Percentiles rank a stretch among this genome's conserved stretches.
phyloP scores from a whole-genome alignment of 2,113 vertebrate species.

The Bubo bubo region DNA sequence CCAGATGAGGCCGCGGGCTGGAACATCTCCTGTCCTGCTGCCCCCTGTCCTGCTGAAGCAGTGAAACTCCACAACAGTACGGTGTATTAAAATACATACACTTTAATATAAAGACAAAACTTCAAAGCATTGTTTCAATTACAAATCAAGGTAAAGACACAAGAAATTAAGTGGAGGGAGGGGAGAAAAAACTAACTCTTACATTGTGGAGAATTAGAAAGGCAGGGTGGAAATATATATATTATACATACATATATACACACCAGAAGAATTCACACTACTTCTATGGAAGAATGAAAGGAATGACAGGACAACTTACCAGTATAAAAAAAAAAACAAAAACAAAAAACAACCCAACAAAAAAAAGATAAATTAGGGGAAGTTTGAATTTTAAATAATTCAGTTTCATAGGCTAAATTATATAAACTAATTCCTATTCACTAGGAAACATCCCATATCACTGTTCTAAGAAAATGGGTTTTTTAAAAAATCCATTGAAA shows the following conservation, averaged over 20 bases:
- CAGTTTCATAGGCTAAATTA: constrained; percentile 52
- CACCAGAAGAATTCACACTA: constrained; percentile 46
- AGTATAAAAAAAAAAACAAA: not conserved
- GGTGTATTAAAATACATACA: constrained; percentile 68
- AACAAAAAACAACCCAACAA: too few relatives aligned
- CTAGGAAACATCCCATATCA: constrained; percentile 62
- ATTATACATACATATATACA: constrained; percentile 72
- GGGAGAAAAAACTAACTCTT: constrained; percentile 34
- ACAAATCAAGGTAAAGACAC: constrained; percentile 55
- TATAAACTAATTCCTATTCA: constrained; percentile 65
- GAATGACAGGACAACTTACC: constrained; percentile 33
- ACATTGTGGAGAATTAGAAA: constrained; percentile 59
- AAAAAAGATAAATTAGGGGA: constrained; percentile 53
- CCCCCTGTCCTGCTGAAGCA: not conserved
- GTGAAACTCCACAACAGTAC: constrained; percentile 26
- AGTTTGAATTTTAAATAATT: constrained; percentile 69
- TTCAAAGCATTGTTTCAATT: constrained; percentile 62
- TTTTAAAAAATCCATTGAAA: constrained; percentile 45
- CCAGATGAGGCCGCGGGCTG: not conserved
- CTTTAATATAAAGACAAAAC: constrained; percentile 69
- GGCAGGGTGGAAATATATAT: constrained; percentile 67
- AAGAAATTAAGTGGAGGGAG: constrained; percentile 34
- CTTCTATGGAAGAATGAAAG: constrained; percentile 20
- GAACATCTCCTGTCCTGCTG: not conserved
- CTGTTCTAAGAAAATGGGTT: constrained; percentile 61